Conservation (phyloP, 2,797 vertebrate genomes). For the Phoxinus dragarum region DNA sequence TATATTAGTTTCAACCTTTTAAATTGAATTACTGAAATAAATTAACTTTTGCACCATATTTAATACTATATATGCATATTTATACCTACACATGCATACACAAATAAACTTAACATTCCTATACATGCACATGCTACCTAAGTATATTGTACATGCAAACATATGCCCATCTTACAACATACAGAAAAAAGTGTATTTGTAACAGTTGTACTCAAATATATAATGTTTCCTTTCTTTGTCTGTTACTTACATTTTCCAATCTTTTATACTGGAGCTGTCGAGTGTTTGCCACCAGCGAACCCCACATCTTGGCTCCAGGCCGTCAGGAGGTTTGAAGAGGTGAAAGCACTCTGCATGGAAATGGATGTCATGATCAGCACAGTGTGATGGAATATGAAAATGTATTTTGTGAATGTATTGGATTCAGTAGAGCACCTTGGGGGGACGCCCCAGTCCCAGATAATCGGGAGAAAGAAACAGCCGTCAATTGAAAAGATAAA, state of each 20-base stretch:
- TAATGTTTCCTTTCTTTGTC: neutral
- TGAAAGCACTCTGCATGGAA: constrained; percentile 55
- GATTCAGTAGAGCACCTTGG: constrained; percentile 36
- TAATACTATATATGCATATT: no score
- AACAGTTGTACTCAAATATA: neutral
- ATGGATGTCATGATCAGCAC: constrained; percentile 50
- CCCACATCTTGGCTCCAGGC: constrained; percentile 16
- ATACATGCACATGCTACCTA: no score
- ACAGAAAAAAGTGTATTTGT: neutral
- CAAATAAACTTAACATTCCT: no score
- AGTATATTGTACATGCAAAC: no score
- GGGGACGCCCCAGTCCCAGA: constrained; percentile 40
- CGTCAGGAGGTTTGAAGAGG: constrained; percentile 48
- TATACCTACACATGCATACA: no score
- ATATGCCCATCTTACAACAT: no score
- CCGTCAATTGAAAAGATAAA: constrained; percentile 52
- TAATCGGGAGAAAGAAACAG: constrained; percentile 40
- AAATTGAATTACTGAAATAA: no score
- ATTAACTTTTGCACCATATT: no score
- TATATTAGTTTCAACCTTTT: no score
- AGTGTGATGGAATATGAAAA: constrained; percentile 53
- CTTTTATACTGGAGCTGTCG: neutral
- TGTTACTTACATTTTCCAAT: neutral
- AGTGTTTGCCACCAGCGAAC: constrained; percentile 30
- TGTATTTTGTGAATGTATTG: constrained; percentile 43